These are phyloP conservation scores for Heteromurus nitidus DNA, from an alignment of 2,888 invertebrate species.

Conservation along the genomic window DNA sequence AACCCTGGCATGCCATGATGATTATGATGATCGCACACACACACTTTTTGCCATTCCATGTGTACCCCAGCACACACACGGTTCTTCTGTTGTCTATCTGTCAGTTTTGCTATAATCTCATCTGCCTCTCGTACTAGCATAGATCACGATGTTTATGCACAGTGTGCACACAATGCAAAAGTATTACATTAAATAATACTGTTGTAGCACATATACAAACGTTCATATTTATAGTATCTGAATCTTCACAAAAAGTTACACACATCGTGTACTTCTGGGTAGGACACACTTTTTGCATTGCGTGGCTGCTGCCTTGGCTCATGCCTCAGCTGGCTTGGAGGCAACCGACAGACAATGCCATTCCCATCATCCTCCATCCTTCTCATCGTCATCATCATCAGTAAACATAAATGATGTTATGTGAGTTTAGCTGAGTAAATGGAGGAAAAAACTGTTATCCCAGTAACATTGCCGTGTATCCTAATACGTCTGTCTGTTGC, in stretches of 20 bases:
- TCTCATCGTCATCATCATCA: conserved; percentile 36
- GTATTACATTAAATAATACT: background rate
- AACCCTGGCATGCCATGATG: background rate
- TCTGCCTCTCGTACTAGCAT: background rate
- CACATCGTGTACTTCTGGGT: conserved; percentile 30
- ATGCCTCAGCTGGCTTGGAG: conserved; percentile 51
- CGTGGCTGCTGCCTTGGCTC: conserved; percentile 33
- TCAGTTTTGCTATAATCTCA: conserved; percentile 9
- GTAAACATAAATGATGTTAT: conserved; percentile 32
- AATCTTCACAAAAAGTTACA: conserved; percentile 1
- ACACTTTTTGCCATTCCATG: background rate
- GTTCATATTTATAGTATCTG: background rate
- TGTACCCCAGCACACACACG: background rate
- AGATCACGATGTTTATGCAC: background rate
- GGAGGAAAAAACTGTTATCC: conserved; percentile 50
- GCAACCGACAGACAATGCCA: conserved; percentile 49
- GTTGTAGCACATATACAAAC: background rate
- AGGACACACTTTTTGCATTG: conserved; percentile 47
- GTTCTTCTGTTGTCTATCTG: conserved; percentile 26
- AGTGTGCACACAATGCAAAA: conserved; percentile 6
- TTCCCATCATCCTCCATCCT: conserved; percentile 34
- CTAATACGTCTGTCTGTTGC: background rate
- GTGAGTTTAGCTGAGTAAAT: conserved; percentile 56
- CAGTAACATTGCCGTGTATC: background rate
- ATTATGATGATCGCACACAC: no score